Conservation (phyloP, 2,888 invertebrate species). For the Pseudococcus jackbeardsleyi region DNA sequence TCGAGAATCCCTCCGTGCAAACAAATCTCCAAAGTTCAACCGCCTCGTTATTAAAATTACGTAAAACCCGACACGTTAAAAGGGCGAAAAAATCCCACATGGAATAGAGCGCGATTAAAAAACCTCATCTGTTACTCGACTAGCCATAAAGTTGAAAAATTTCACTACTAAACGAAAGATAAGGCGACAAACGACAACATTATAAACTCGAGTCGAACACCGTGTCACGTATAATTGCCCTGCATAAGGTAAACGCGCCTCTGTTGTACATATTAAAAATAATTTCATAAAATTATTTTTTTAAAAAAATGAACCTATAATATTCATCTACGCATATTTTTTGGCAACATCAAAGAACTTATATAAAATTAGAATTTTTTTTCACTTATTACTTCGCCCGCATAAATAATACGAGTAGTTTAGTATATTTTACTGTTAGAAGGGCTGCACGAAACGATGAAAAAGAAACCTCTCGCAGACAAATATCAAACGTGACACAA, state of each 20-base stretch:
- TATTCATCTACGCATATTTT: slow-evolving; percentile 33
- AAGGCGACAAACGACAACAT: slow-evolving; percentile 5
- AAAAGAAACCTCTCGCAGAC: slow-evolving; percentile 37
- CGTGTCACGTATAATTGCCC: slow-evolving; percentile 35
- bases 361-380: slow-evolving; percentile 42
- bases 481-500: slow-evolving; percentile 54
- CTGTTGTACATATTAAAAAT: background rate
- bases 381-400: background rate
- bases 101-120: background rate
- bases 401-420: slow-evolving; percentile 28
- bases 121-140: background rate
- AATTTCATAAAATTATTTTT: slow-evolving; percentile 24
- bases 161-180: background rate
- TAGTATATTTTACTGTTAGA: background rate
- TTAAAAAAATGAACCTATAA: slow-evolving; percentile 34
- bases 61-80: background rate
- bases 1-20: too few species aligned
- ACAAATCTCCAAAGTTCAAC: too few species aligned
- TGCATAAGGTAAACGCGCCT: slow-evolving; percentile 18
- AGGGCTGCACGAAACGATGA: slow-evolving; percentile 25
- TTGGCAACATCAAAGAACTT: slow-evolving; percentile 43
- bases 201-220: background rate
- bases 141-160: slow-evolving; percentile 30
- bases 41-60: too few species aligned
- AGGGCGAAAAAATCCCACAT: background rate